Base-by-base conservation (phyloP, 2,113 vertebrate species). In the Strigops habroptila region DNA sequence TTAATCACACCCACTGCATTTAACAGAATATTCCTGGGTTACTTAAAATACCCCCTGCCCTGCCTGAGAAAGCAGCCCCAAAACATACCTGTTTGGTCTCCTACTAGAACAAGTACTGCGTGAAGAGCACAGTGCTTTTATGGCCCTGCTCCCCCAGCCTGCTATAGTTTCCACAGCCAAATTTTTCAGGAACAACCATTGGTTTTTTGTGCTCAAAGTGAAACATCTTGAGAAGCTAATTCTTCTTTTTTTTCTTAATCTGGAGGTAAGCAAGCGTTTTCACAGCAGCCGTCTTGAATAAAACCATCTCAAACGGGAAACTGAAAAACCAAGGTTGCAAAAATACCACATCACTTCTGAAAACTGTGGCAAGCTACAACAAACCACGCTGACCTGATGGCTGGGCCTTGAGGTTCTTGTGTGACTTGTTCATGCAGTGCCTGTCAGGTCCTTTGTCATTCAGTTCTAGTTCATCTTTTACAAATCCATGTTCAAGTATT, bases 221-320 rank as follows among this genome's bases (percentile, higher is more conserved):
- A 83, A 88, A 81, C n/a, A 53, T 22, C 28, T 74, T 35, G 35
- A 84, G 65, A 63, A 89, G 33, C 3, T 31, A 49, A 46, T 76
- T 57, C 5, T 46, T 77, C 24, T 48, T 53, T 49, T 48, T 6
- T 23, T 16, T 19, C 57, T 62, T 11, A 14, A 35, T n/a, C 43
- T 65, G 30, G 51, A 83, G 2, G 14, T 18, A 11, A 78, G 27
- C 11, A 65, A 86, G 22, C 10, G 9, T 22, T 93, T 80, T 83
- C n/a, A 80, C 4, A 93, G 63, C 37, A 67, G 28, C 0, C 0
- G 13, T 37, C n/a, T 77, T 6, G 1, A 41, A 24, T 9, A 67
- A 90, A 93, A 27, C 7, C 3, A 4, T 43, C 23, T 85, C 44
- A 24, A 60, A 76, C 28, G 16, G 48, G 67, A 85, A 93, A 44